These are phyloP conservation scores for Heterodera schachtii DNA, from an alignment of 1,140 invertebrate species.

Conservation along the genomic window DNA sequence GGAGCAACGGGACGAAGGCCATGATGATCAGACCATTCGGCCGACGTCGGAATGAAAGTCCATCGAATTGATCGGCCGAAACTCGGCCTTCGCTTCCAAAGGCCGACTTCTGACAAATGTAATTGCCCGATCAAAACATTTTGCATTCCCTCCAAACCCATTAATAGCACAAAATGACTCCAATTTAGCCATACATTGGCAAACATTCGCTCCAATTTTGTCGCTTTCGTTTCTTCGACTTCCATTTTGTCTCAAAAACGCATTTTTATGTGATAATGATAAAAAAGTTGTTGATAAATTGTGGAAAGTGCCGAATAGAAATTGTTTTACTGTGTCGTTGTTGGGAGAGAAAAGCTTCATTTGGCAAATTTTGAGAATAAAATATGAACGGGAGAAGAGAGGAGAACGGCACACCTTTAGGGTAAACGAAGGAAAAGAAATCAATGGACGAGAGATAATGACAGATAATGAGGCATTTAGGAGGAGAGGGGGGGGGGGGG, in stretches of 20 bases:
- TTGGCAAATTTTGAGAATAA: not conserved
- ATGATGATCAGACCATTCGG: constrained; percentile 37
- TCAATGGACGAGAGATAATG: not conserved
- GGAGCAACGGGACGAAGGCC: not conserved
- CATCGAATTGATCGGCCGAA: not conserved
- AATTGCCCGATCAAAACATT: too few species aligned
- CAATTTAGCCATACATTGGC: not conserved
- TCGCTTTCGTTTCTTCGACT: not conserved
- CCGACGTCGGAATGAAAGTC: constrained; percentile 45
- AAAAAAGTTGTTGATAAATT: not conserved
- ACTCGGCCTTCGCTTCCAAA: not conserved
- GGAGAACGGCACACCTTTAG: not conserved
- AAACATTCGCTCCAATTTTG: not conserved
- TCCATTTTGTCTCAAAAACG: not conserved
- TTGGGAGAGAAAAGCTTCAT: not conserved
- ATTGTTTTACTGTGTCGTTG: not conserved
- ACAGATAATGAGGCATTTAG: not conserved
- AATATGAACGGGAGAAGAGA: not conserved
- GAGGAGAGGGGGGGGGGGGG: not conserved
- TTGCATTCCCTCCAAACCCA: not conserved
- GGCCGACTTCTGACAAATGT: not conserved
- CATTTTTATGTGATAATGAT: not conserved
- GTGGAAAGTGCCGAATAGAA: not conserved
- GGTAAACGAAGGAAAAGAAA: not conserved
- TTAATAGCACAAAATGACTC: not conserved